These are phyloP conservation scores for Sinohyriopsis cumingii DNA, from an alignment of 2,888 invertebrate genomes.

Conservation along the genomic window DNA sequence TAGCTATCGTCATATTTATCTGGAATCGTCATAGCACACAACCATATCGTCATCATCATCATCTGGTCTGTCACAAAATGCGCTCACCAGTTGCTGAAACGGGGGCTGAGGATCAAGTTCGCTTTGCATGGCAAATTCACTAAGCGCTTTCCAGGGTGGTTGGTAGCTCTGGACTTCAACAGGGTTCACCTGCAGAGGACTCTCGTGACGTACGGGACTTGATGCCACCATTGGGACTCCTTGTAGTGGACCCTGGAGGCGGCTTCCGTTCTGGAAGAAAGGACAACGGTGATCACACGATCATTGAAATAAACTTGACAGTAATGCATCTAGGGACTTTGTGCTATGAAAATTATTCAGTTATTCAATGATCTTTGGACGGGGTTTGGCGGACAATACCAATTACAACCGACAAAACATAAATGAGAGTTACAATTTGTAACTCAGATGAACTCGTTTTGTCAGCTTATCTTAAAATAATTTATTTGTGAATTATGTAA, in stretches of 20 bases:
- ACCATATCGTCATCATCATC: slow-evolving; percentile 66
- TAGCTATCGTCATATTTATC: slow-evolving; percentile 33
- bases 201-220: slow-evolving; percentile 78
- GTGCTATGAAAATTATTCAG: too few relatives aligned
- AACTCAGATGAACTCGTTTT: too few relatives aligned
- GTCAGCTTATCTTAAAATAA: too few relatives aligned
- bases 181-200: slow-evolving; percentile 75
- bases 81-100: slow-evolving; percentile 94
- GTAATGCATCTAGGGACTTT: too few relatives aligned
- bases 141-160: slow-evolving; percentile 94
- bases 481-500: too few relatives aligned
- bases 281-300: slow-evolving; percentile 16
- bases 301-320: too few relatives aligned
- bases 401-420: too few relatives aligned
- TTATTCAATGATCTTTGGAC: too few relatives aligned
- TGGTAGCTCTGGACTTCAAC: slow-evolving; percentile 95
- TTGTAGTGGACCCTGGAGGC: slow-evolving; percentile 88
- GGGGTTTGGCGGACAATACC: too few relatives aligned
- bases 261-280: slow-evolving; percentile 83
- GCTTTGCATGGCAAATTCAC: slow-evolving; percentile 95
- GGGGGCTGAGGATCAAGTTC: slow-evolving; percentile 92
- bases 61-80: slow-evolving; percentile 58
- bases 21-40: slow-evolving; percentile 66
- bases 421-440: too few relatives aligned
- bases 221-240: slow-evolving; percentile 98